A percentile compares a stretch with the other conserved stretches of the same genome.
phyloP scores from a whole-genome alignment of 2,888 invertebrate genomes.

The Perizoma flavofasciatum region DNA sequence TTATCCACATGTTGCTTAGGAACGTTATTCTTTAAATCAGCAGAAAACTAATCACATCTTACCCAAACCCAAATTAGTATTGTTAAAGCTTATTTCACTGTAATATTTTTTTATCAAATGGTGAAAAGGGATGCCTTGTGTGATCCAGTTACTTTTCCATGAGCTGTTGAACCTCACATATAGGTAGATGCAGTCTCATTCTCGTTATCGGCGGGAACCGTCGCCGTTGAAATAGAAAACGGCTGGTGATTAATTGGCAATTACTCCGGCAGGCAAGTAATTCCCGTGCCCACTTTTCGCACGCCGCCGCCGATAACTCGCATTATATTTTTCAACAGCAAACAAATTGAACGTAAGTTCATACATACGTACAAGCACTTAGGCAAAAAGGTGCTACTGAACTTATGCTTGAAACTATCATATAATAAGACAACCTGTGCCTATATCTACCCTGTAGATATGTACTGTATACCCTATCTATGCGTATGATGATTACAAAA shows the following conservation, averaged over 20 bases:
- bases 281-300: conserved; percentile 73
- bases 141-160: conserved; percentile 13
- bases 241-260: conserved; percentile 81
- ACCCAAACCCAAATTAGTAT: conserved; percentile 28
- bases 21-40: conserved; percentile 33
- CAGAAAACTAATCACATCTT: conserved; percentile 36
- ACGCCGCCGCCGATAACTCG: conserved; percentile 57
- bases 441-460: no score
- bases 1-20: neutral
- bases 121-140: neutral
- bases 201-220: conserved; percentile 58
- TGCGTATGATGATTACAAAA: no score
- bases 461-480: no score
- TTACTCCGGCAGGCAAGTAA: conserved; percentile 76
- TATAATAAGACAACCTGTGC: no score
- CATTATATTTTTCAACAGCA: conserved; percentile 62
- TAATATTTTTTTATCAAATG: neutral
- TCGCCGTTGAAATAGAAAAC: conserved; percentile 79
- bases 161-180: conserved; percentile 33
- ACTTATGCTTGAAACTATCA: no score
- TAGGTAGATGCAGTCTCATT: conserved; percentile 59
- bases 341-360: conserved; percentile 54
- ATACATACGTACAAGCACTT: neutral
- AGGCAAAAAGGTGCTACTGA: neutral
- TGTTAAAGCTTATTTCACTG: conserved; percentile 19